Evolutionary conservation across 2,797 vertebrate genomes (phyloP), one percentile per base, ranked within the genome.

Genomic region (Hemibagrus guttatus): DNA sequence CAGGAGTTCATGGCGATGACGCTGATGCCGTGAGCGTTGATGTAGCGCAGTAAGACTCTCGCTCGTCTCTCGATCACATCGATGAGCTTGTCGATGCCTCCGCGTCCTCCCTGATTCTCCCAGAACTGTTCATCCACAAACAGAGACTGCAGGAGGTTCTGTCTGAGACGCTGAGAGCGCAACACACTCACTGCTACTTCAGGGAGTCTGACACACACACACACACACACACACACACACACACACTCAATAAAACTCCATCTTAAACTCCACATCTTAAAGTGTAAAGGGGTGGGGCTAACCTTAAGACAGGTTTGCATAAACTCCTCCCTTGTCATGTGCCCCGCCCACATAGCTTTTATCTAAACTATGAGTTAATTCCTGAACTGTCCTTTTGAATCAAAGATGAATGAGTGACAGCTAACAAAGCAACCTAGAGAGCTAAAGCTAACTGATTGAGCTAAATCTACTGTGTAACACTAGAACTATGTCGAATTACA

Each of bases 31-130:
- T 98, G 97, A 2, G 97, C 97, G 17, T 97, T 97, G 93, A 98
- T 97, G 81, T 98, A 98, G 66, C 97, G 98, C 83, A 99, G 95
- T 84, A 99, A 95, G 90, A 99, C 96, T 87, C 94, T 95, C 61
- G 96, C 96, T 83, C 98, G 95, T 89, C 93, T 96, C 92, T 99
- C 97, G 52, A 99, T 92, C 0, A 99, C 97, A 26, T 98, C 97
- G 19, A 99, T 99, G 83, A 99, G 95, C 85, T 97, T 98, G 93
- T 99, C 98, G 83, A 99, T 97, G 89, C 98, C 97, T 92, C 93
- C 95, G 31, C 97, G 96, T 74, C 98, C 97, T 23, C 98, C 97
- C 93, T 98, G 98, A 92, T 97, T 99, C 88, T 98, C 97, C 98
- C 98, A 99, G 88, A 97, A 99, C 31, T 95, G 95, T 93, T 96